phyloP scores from a whole-genome alignment of 2,113 vertebrate genomes.

The Solenodon paradoxus region DNA sequence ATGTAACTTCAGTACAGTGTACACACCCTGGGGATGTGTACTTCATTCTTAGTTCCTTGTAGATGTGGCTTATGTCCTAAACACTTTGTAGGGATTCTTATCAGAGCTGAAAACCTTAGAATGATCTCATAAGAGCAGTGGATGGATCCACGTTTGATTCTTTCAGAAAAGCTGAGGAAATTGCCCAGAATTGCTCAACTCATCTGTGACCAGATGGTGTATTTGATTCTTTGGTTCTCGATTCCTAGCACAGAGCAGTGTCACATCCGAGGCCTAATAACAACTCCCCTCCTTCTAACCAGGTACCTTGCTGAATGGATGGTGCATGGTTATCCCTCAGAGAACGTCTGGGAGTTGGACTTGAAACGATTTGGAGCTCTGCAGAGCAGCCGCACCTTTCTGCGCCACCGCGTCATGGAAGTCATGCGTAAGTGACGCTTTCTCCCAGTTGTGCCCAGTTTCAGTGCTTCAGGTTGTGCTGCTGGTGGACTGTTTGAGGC shows the following conservation, averaged over 20 bases:
- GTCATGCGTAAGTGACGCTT: constrained; percentile 93
- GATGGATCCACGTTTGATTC: neutral
- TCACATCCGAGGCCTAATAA: neutral
- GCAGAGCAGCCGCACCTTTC: constrained; percentile 97
- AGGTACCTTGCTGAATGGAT: constrained; percentile 99
- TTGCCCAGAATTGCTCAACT: neutral
- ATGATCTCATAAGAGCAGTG: neutral
- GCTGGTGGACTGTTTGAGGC: neutral
- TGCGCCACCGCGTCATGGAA: constrained; percentile 98
- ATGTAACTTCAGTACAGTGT: no score
- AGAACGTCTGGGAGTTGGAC: constrained; percentile 95
- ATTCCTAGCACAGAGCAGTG: neutral
- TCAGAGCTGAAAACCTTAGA: neutral
- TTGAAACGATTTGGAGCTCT: constrained; percentile 95
- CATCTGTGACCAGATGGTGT: neutral
- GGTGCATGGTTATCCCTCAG: constrained; percentile 92
- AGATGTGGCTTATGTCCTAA: neutral
- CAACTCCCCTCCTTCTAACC: constrained; percentile 3
- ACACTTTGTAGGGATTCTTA: neutral
- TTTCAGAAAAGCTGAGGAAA: constrained; percentile 5
- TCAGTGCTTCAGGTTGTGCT: neutral
- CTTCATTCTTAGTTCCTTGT: neutral
- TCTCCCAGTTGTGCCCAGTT: fast-evolving
- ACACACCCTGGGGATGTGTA: no score
- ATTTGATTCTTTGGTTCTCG: neutral